Conservation (phyloP, 2,797 vertebrate genomes). For the Sebastes alutus region DNA sequence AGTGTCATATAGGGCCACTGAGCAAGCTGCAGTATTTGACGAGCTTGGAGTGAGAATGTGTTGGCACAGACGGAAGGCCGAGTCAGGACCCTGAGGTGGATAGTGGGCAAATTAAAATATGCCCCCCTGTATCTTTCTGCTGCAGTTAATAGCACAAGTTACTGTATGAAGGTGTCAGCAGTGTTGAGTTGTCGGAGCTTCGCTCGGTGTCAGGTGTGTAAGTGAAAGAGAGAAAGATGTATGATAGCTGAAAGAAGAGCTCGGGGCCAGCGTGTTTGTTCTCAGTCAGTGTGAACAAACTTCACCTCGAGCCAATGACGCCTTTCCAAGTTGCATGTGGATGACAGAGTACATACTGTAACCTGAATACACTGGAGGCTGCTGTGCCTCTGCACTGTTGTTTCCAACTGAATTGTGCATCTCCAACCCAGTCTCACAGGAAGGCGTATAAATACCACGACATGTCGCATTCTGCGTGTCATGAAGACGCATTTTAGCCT, state of each 20-base stretch:
- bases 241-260: slow-evolving; percentile 10
- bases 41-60: not conserved
- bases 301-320: not conserved
- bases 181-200: slow-evolving; percentile 16
- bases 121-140: slow-evolving; percentile 1
- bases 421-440: too few relatives aligned
- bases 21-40: not conserved
- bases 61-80: not conserved
- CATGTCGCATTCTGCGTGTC: too few relatives aligned
- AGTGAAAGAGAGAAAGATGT: not conserved
- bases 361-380: not conserved
- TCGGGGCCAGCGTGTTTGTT: slow-evolving; percentile 3
- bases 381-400: not conserved
- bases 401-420: not conserved
- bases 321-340: slow-evolving; percentile 5
- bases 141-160: slow-evolving; percentile 31
- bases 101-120: slow-evolving; percentile 22
- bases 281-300: slow-evolving; percentile 15
- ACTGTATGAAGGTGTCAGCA: slow-evolving; percentile 30
- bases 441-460: too few relatives aligned
- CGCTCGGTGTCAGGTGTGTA: not conserved
- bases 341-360: not conserved
- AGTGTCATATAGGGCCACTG: not conserved
- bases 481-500: too few relatives aligned
- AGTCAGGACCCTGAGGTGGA: slow-evolving; percentile 27